Base-by-base conservation (phyloP, 2,797 vertebrate genomes). In the Macropus fuliginosus region DNA sequence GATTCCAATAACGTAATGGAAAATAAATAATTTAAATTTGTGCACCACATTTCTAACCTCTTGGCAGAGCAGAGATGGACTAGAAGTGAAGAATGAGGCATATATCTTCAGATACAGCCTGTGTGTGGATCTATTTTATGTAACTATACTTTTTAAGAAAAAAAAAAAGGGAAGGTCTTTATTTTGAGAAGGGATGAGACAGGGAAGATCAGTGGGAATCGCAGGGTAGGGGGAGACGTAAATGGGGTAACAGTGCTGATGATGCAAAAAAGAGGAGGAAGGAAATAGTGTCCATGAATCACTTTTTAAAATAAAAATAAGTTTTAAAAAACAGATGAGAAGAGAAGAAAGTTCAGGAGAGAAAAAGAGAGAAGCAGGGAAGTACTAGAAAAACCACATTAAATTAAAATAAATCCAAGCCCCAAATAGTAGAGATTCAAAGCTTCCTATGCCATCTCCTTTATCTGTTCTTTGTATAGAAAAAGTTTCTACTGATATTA, bases 261-360 rank as follows among this genome's bases (percentile, higher is more conserved):
- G 24, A 27, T 46, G 9, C 6, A 91, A 91, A 55, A 91, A 54
- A 50, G 56, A 10, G 66, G 66, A 3, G 55, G 10, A 87, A 89
- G 4, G 16, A 92, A 95, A 29, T 27, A 81, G 5, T 93, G 1
- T 50, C 93, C 92, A 87, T 1, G 54, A 12, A 91, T 57, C 12
- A 91, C 46, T 40, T 31, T 91, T 91, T 93, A 95, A 1, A 96
- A 92, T 62, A 6, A 91, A 52, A 91, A 31, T 55, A 59, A 92
- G 50, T 59, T 31, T 56, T 18, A 59, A 89, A 54, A 40, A n/a
- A 16, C 3, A 74, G 91, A 0, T 54, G 5, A 94, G 40, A 95
- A 92, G 9, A 93, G 24, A 54, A 21, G 92, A 40, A 94, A 90
- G 6, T 59, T 90, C 5, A 62, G 50, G 27, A 55, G 52, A 91